Percentiles rank a stretch among this genome's conserved stretches.
Evolutionary conservation across 2,888 invertebrate genomes (phyloP).

Genomic region (Caenorhabditis angaria): DNA sequence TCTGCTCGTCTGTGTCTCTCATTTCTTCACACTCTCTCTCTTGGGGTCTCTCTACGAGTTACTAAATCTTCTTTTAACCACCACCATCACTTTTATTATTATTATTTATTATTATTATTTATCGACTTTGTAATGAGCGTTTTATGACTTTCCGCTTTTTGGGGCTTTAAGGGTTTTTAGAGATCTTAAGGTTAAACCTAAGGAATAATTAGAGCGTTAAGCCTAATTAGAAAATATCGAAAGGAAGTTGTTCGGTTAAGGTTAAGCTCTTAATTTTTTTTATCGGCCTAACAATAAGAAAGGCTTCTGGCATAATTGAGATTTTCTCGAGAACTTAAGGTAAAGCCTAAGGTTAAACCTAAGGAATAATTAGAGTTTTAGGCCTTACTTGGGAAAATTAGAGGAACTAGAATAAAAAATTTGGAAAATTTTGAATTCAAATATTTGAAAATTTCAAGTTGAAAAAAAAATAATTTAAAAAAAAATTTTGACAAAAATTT

Average conservation of each 20-base stretch:
- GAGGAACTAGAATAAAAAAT: too few relatives aligned
- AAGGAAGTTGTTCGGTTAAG: background rate
- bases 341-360: too few relatives aligned
- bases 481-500: too few relatives aligned
- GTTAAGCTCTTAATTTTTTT: background rate
- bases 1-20: constrained; percentile 20
- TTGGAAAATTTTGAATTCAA: too few relatives aligned
- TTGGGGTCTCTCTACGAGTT: constrained; percentile 11
- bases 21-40: constrained; percentile 13
- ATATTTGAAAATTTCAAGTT: too few relatives aligned
- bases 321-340: too few relatives aligned
- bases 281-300: background rate
- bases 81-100: constrained; percentile 10
- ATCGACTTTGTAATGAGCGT: constrained; percentile 36
- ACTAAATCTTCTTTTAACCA: constrained; percentile 7
- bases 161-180: background rate
- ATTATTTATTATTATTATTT: constrained; percentile 4
- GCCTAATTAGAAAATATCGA: too few relatives aligned
- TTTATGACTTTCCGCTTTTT: background rate
- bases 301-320: too few relatives aligned
- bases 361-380: too few relatives aligned
- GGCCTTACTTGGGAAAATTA: too few relatives aligned
- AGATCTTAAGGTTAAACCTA: background rate
- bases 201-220: too few relatives aligned
- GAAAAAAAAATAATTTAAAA: too few relatives aligned